These are phyloP conservation scores for Strigops habroptila DNA, from an alignment of 2,113 vertebrate species.

Conservation along the genomic window DNA sequence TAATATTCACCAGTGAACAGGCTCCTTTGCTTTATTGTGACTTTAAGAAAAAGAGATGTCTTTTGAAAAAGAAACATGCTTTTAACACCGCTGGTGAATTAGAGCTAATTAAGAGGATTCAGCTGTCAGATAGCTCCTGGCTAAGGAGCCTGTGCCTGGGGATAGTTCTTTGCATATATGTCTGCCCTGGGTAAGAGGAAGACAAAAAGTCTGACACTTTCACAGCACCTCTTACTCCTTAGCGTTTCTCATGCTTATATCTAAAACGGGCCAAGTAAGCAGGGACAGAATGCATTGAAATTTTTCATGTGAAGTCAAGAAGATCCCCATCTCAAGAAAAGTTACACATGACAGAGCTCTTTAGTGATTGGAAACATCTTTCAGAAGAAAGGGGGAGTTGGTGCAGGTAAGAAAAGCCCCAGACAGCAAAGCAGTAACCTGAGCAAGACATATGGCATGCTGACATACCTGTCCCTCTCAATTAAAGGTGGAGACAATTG, in stretches of 20 bases:
- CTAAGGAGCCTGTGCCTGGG: neutral
- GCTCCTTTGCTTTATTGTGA: neutral
- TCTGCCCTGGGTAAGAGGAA: neutral
- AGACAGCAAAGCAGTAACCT: neutral
- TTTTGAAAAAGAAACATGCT: neutral
- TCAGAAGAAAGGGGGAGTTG: neutral
- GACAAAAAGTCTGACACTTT: neutral
- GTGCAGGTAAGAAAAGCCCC: neutral
- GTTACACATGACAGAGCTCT: neutral
- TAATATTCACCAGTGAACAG: neutral
- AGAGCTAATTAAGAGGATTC: neutral
- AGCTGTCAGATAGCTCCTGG: neutral
- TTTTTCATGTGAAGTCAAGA: neutral
- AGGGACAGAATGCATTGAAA: neutral
- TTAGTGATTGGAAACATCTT: neutral
- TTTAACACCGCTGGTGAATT: neutral
- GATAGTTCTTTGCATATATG: neutral
- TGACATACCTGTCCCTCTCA: neutral
- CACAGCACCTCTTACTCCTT: neutral
- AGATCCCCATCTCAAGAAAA: neutral
- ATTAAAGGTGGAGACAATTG: constrained; percentile 79
- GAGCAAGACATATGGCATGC: neutral
- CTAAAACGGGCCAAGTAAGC: neutral
- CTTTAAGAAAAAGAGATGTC: neutral
- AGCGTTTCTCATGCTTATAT: neutral